Evolutionary conservation across 2,113 vertebrate species (phyloP), one percentile per base, ranked within the genome.

Genomic region (Percopsis transmontana): DNA sequence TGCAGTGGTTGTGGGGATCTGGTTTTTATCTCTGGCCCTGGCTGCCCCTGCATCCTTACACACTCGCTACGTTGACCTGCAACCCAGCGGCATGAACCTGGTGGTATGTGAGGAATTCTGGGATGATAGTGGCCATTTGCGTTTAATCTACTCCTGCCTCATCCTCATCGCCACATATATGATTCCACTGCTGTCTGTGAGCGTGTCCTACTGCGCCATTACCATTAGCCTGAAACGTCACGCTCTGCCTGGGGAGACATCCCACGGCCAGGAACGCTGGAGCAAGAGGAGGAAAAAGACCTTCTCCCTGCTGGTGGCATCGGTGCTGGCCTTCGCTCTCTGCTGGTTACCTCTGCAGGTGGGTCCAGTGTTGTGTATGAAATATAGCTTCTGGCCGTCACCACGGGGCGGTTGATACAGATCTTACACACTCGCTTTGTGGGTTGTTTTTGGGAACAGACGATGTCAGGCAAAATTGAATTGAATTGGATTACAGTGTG

Each of bases 91-190:
- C 19, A 77, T 92, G 1, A 74, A 93, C 66, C 68, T 93, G 56
- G 83, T 92, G 13, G 89, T 93, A 50, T 94, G 93, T 24, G 93
- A 94, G 74, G 92, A 94, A 68, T 92, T 94, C 76, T 93, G 93
- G 93, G 85, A 85, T 0, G 76, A 83, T 1, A 81, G 70, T 13
- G 81, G 88, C 53, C 81, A 81, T 1, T 83, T 91, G 52, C 80
- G 91, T 7, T 64, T 93, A 57, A 70, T 90, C 14, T 93, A 93
- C 68, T 94, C 92, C 54, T 93, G 91, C 76, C 88, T 92, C 68
- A 89, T 92, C 59, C 85, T 94, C 16, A 73, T 87, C 48, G 72
- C 89, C 2, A 90, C 90, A 12, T 94, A 93, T 60, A 91, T 94
- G 92, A 88, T 94, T 70, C 93, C 93, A 0, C 86, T 94, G 72